A percentile compares a stretch with the other conserved stretches of the same genome.
Conservation (phyloP, 2,797 vertebrate species). For the Rachycentron canadum region DNA sequence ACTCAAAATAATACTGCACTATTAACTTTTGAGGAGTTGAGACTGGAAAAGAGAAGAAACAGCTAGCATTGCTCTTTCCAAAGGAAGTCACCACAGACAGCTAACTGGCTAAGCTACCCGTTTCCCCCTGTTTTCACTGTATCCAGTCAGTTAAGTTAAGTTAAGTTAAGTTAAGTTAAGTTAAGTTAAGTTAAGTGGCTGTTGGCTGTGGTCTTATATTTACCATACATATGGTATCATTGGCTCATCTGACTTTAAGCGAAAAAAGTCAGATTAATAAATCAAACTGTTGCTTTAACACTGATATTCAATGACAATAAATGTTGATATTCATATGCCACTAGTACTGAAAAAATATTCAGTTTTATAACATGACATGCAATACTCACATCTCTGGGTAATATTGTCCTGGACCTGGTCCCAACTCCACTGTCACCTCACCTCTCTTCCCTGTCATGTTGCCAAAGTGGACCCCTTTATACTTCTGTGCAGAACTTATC, state of each 20-base stretch:
- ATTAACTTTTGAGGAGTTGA: background rate
- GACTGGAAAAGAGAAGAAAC: background rate
- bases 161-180: too few species aligned
- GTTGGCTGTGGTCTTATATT: background rate
- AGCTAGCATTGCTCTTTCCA: too few species aligned
- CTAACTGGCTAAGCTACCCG: background rate
- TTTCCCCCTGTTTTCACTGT: background rate
- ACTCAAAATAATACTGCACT: background rate
- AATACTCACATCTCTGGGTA: slow-evolving; percentile 76
- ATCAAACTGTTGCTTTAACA: background rate
- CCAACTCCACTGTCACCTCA: slow-evolving; percentile 49
- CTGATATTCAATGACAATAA: background rate
- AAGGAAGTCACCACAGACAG: background rate
- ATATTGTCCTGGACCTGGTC: slow-evolving; percentile 83
- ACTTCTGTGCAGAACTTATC: slow-evolving; percentile 66
- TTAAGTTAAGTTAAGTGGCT: background rate
- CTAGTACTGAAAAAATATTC: background rate
- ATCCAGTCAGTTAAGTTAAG: too few species aligned
- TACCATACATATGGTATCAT: background rate
- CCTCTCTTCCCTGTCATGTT: slow-evolving; percentile 75
- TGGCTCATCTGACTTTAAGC: slow-evolving; percentile 1
- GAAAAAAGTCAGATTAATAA: too few species aligned
- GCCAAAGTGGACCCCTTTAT: slow-evolving; percentile 84
- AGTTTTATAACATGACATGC: background rate
- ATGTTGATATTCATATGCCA: background rate